Conservation (phyloP, 2,888 invertebrate genomes). For the Cryptus viduatorius region DNA sequence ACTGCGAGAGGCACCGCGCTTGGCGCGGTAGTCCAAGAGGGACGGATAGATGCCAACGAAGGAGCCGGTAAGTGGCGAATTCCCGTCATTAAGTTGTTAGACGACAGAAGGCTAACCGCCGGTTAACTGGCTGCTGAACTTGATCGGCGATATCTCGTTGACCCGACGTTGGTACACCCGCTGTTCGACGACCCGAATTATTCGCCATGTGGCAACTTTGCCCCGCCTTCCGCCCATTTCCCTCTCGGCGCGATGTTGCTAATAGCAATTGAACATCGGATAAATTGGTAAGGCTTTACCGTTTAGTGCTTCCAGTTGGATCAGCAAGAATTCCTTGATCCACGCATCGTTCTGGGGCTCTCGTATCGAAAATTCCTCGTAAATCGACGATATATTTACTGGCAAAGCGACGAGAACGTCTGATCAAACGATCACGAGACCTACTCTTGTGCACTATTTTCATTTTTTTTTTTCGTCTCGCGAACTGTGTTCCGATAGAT, state of each 20-base stretch:
- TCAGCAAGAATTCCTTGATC: constrained; percentile 23
- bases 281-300: constrained; percentile 47
- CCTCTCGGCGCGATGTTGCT: constrained; percentile 30
- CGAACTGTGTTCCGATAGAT: not conserved
- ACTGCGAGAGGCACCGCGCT: not conserved
- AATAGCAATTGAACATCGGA: constrained; percentile 62
- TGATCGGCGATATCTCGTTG: constrained; percentile 78
- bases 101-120: constrained; percentile 77
- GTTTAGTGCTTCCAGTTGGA: constrained; percentile 38
- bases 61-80: constrained; percentile 80
- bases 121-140: constrained; percentile 82
- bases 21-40: not conserved
- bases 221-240: not conserved
- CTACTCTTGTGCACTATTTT: too few species aligned
- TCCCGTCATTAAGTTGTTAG: constrained; percentile 84
- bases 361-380: constrained; percentile 53
- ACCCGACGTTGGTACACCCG: constrained; percentile 64
- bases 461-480: too few species aligned
- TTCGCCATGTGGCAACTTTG: constrained; percentile 63
- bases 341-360: not conserved
- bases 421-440: too few species aligned
- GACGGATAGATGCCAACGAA: constrained; percentile 14
- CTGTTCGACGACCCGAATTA: constrained; percentile 68
- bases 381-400: constrained; percentile 29
- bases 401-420: not conserved